A percentile compares a stretch with the other conserved stretches of the same genome.
Evolutionary conservation across 1,140 invertebrate species (phyloP).

Genomic region (Drosophila bocki): DNA sequence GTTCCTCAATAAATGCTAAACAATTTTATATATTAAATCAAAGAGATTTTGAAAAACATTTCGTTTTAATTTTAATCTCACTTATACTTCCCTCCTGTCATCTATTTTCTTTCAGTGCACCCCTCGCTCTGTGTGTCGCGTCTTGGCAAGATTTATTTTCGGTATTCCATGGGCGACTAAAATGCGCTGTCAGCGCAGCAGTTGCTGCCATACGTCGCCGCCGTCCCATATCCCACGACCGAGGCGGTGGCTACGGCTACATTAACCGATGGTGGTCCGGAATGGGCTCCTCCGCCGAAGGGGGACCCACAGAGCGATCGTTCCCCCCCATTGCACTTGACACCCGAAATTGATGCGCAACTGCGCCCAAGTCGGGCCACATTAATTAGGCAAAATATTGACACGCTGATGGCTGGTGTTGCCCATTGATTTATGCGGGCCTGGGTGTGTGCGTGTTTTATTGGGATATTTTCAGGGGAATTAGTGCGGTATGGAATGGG

Average conservation of each 20-base stretch:
- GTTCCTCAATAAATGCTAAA: too few species aligned
- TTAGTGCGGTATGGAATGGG: constrained; percentile 16
- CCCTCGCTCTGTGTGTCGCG: constrained; percentile 54
- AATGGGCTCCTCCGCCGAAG: not conserved
- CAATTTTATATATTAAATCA: too few species aligned
- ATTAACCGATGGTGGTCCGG: constrained; percentile 68
- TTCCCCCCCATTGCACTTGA: constrained; percentile 60
- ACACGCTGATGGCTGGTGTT: constrained; percentile 67
- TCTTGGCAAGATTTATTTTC: constrained; percentile 77
- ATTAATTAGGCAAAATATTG: constrained; percentile 83
- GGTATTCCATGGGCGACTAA: constrained; percentile 76
- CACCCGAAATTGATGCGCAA: constrained; percentile 72
- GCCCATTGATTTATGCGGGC: constrained; percentile 65
- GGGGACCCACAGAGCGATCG: constrained; percentile 46
- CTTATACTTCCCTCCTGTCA: not conserved
- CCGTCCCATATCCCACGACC: constrained; percentile 15
- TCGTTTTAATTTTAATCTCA: not conserved
- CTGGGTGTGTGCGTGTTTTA: constrained; percentile 44
- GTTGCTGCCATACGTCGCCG: constrained; percentile 73
- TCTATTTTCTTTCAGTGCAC: not conserved
- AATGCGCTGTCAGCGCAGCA: constrained; percentile 77
- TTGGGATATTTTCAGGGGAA: constrained; percentile 48
- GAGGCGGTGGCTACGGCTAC: constrained; percentile 38
- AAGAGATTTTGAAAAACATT: too few species aligned
- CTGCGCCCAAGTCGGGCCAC: constrained; percentile 56